These are phyloP conservation scores for Zeuzera pyrina DNA, from an alignment of 2,888 invertebrate species.

Conservation along the genomic window DNA sequence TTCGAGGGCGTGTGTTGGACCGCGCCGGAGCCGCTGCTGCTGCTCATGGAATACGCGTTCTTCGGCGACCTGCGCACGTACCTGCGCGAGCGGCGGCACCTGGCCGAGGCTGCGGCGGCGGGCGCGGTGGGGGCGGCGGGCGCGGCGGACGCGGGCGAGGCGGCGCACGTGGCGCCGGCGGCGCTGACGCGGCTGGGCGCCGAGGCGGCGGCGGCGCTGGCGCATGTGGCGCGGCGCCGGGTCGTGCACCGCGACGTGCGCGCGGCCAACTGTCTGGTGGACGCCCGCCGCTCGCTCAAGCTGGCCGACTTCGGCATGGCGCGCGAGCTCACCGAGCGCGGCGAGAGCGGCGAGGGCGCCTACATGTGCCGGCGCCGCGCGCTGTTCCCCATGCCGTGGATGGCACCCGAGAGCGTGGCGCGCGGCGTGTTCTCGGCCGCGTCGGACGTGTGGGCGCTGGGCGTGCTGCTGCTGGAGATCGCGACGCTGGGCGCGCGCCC, in stretches of 20 bases:
- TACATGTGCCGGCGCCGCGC: constrained; percentile 88
- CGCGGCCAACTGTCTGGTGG: constrained; percentile 85
- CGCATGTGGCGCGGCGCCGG: constrained; percentile 82
- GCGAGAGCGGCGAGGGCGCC: constrained; percentile 53
- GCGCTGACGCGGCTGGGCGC: constrained; percentile 83
- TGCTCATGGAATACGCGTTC: constrained; percentile 92
- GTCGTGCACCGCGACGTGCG: constrained; percentile 90
- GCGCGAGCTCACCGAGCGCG: constrained; percentile 81
- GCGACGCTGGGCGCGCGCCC: constrained; percentile 65
- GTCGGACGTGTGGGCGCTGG: constrained; percentile 93
- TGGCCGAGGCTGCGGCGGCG: constrained; percentile 77
- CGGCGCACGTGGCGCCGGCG: constrained; percentile 79
- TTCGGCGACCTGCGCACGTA: constrained; percentile 92
- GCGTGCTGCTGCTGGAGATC: no score
- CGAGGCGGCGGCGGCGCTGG: constrained; percentile 83
- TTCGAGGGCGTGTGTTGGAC: constrained; percentile 85
- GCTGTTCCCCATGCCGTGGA: constrained; percentile 90
- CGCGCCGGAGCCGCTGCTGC: constrained; percentile 85
- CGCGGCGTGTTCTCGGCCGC: constrained; percentile 86
- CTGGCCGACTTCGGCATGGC: constrained; percentile 93
- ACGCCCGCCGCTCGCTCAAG: constrained; percentile 80
- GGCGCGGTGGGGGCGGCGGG: no score
- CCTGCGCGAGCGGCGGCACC: constrained; percentile 52
- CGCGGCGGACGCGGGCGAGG: constrained; percentile 70
- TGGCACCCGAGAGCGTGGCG: constrained; percentile 90